phyloP scores from a whole-genome alignment of 1,140 invertebrate species.

The Heliconius himera region DNA sequence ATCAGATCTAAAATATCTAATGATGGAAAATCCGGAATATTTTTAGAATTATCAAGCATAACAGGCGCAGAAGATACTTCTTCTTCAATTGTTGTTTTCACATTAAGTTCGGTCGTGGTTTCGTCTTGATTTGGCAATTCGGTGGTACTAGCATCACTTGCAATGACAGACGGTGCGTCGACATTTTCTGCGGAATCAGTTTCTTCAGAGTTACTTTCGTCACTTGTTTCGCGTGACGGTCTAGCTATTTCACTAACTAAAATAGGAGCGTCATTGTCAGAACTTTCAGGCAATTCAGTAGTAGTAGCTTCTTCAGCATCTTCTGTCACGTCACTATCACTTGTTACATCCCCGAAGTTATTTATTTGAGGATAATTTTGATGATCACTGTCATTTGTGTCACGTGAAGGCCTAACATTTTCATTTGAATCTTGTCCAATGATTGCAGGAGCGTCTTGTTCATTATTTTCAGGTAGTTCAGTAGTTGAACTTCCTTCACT shows the following conservation, averaged over 20 bases:
- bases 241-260: conserved; percentile 17
- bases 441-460: conserved; percentile 18
- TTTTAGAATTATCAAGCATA: conserved; percentile 35
- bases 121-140: conserved; percentile 21
- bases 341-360: not conserved
- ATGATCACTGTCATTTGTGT: not conserved
- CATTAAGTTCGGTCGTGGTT: conserved; percentile 17
- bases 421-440: conserved; percentile 11
- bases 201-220: conserved; percentile 7
- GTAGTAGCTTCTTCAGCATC: not conserved
- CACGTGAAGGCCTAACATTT: not conserved
- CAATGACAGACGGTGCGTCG: conserved; percentile 12
- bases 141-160: conserved; percentile 23
- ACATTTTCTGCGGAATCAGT: not conserved
- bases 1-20: conserved; percentile 36
- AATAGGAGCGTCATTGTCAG: not conserved
- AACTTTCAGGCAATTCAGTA: conserved; percentile 15
- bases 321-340: not conserved
- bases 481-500: not conserved
- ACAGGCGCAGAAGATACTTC: conserved; percentile 19
- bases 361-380: not conserved
- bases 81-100: conserved; percentile 26
- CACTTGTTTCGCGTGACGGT: conserved; percentile 30
- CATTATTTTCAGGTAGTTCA: conserved; percentile 17
- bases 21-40: conserved; percentile 31